phyloP scores from a whole-genome alignment of 2,888 invertebrate genomes.

The Eilema caniola region DNA sequence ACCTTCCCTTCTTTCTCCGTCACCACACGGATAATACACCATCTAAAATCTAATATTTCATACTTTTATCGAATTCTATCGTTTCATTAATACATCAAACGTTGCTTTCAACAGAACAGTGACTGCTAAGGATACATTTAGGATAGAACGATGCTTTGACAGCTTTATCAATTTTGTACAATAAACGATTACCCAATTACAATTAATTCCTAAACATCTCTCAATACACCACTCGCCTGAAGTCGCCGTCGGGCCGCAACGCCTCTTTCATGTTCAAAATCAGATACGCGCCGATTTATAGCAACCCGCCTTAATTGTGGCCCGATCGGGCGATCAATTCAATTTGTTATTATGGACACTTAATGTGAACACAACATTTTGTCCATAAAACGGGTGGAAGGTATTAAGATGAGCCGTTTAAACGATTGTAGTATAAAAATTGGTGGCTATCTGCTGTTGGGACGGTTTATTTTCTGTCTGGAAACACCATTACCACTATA shows the following conservation, averaged over 20 bases:
- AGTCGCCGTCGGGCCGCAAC: slow-evolving; percentile 68
- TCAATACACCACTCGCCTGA: slow-evolving; percentile 47
- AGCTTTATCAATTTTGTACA: neutral
- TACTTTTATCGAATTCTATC: neutral
- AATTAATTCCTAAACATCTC: slow-evolving; percentile 29
- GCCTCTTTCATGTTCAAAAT: slow-evolving; percentile 84
- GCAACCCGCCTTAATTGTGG: slow-evolving; percentile 80
- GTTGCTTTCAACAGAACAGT: neutral
- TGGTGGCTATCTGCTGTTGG: neutral
- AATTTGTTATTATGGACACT: slow-evolving; percentile 80
- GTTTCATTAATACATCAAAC: neutral
- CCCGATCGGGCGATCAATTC: slow-evolving; percentile 72
- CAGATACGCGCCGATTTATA: slow-evolving; percentile 80
- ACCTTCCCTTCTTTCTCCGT: too few species aligned
- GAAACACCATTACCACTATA: neutral
- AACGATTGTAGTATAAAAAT: slow-evolving; percentile 13
- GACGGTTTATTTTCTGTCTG: neutral
- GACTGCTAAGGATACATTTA: neutral
- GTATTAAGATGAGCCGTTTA: slow-evolving; percentile 18
- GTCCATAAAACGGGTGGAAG: slow-evolving; percentile 22
- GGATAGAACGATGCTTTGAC: neutral
- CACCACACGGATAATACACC: too few species aligned
- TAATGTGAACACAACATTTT: slow-evolving; percentile 51
- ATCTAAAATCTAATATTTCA: neutral
- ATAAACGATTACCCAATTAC: slow-evolving; percentile 6